phyloP scores from a whole-genome alignment of 1,140 invertebrate genomes.

The Telenomus remus region DNA sequence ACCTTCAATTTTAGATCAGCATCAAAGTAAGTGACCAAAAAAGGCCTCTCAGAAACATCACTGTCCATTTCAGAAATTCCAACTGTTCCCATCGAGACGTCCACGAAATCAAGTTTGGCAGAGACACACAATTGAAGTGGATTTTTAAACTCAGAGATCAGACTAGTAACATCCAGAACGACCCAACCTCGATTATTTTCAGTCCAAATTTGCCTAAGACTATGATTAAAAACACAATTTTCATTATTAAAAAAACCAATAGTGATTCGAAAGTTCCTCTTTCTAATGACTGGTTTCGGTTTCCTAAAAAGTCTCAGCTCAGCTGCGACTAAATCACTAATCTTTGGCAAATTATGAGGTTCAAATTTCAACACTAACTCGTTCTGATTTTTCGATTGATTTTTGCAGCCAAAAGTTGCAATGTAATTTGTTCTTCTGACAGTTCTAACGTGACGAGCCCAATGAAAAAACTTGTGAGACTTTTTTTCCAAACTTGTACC shows the following conservation, averaged over 20 bases:
- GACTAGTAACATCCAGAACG: slow-evolving; percentile 83
- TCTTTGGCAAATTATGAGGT: slow-evolving; percentile 83
- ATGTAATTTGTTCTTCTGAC: slow-evolving; percentile 89
- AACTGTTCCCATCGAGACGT: slow-evolving; percentile 82
- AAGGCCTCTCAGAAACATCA: slow-evolving; percentile 86
- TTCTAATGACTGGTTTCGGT: slow-evolving; percentile 7
- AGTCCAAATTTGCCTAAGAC: slow-evolving; percentile 68
- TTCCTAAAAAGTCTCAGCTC: slow-evolving; percentile 82
- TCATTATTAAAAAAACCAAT: slow-evolving; percentile 37
- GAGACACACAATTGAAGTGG: slow-evolving; percentile 88
- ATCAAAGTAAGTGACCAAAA: slow-evolving; percentile 88
- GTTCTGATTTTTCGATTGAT: slow-evolving; percentile 80
- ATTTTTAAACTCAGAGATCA: slow-evolving; percentile 80
- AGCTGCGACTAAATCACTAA: slow-evolving; percentile 73
- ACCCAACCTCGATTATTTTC: slow-evolving; percentile 82
- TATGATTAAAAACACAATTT: slow-evolving; percentile 18
- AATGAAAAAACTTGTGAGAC: background rate
- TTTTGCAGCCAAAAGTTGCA: slow-evolving; percentile 87
- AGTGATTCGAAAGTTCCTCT: background rate
- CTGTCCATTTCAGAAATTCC: slow-evolving; percentile 83
- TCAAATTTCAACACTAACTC: slow-evolving; percentile 92
- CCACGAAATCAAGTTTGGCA: slow-evolving; percentile 78
- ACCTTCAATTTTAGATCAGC: slow-evolving; percentile 55
- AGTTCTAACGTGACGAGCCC: background rate
- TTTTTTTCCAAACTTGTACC: too few relatives aligned